Evolutionary conservation across 2,113 vertebrate species (phyloP).

Genomic region (Hippocampus comes): DNA sequence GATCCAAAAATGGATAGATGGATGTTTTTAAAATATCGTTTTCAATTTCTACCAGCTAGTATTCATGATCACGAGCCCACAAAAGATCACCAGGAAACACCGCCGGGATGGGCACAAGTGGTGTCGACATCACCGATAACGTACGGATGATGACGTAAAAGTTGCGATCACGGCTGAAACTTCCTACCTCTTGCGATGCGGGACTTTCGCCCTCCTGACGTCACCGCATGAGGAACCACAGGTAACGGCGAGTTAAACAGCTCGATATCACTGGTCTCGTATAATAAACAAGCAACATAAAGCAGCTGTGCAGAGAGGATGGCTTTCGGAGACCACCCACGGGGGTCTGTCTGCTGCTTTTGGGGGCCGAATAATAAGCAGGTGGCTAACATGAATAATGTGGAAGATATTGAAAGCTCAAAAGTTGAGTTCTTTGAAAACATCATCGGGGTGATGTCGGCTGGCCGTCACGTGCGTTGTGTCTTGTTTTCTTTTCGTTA

Average conservation of each 20-base stretch:
- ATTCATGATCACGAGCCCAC: background rate
- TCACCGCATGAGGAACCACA: slow-evolving; percentile 48
- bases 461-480: background rate
- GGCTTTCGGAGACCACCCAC: slow-evolving; percentile 42
- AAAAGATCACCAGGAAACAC: slow-evolving; percentile 16
- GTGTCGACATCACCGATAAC: slow-evolving; percentile 1
- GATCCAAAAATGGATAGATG: too few relatives aligned
- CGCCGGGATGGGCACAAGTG: background rate
- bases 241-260: slow-evolving; percentile 59
- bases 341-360: slow-evolving; percentile 33
- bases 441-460: background rate
- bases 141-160: slow-evolving; percentile 26
- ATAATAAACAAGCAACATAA: slow-evolving; percentile 1
- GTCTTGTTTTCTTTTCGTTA: background rate
- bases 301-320: slow-evolving; percentile 3
- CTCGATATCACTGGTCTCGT: slow-evolving; percentile 39
- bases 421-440: background rate
- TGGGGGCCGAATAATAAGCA: slow-evolving; percentile 27
- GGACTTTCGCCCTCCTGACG: slow-evolving; percentile 46
- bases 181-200: slow-evolving; percentile 58
- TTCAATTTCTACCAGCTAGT: background rate
- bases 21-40: background rate
- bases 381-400: slow-evolving; percentile 17
- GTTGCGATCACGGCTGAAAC: slow-evolving; percentile 32
- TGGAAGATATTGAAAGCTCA: background rate